Percentiles rank a stretch among this genome's conserved stretches.
Evolutionary conservation across 2,113 vertebrate genomes (phyloP).

Genomic region (Uria lomvia): DNA sequence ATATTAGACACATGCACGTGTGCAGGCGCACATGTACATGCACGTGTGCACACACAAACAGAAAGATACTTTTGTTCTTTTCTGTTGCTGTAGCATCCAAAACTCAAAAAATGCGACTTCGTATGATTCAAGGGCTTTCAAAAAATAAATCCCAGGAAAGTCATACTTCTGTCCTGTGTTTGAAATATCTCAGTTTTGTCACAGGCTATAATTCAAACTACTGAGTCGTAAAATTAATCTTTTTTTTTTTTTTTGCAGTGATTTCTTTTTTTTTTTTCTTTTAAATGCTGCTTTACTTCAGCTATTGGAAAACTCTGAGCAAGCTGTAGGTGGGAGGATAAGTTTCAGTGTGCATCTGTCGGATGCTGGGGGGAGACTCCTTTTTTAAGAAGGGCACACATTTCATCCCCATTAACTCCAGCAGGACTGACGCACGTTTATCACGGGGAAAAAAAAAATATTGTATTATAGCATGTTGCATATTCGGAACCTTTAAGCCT

Average conservation of each 20-base stretch:
- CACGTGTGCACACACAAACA: neutral
- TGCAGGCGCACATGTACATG: neutral
- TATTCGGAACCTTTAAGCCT: neutral
- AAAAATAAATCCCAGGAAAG: neutral
- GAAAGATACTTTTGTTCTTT: neutral
- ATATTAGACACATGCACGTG: neutral
- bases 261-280: slow-evolving; percentile 24
- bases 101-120: neutral
- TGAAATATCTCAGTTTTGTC: slow-evolving; percentile 52
- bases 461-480: neutral
- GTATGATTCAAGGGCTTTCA: neutral
- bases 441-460: neutral
- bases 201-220: slow-evolving; percentile 66
- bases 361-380: neutral
- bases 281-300: slow-evolving; percentile 35
- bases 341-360: neutral
- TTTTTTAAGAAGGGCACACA: neutral
- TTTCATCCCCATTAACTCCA: neutral
- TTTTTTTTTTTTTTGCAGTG: neutral
- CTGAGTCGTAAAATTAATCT: slow-evolving; percentile 60
- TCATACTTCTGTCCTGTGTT: slow-evolving; percentile 17
- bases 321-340: slow-evolving; percentile 1
- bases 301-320: slow-evolving; percentile 44
- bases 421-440: neutral
- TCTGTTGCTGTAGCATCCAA: neutral